Evolutionary conservation across 2,113 vertebrate species (phyloP), one percentile per base, ranked within the genome.

Genomic region (Pterocles orientalis): DNA sequence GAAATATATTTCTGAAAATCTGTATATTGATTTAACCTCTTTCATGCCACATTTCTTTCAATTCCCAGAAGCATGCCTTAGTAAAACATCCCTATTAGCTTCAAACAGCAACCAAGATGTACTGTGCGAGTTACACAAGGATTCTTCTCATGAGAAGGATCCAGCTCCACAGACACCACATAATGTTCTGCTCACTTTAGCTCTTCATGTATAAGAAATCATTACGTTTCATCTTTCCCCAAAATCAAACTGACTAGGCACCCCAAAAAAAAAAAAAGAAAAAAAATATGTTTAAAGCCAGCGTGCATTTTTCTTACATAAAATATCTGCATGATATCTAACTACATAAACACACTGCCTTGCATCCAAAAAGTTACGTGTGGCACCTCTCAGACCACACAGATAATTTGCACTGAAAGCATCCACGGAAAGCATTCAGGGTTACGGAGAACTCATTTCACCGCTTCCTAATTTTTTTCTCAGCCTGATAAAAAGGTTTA

Each of bases 1-100:
- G 86, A 96, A 96, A 94, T 36, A 29, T 13, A 50, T 68, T 82
- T 79, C 62, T 64, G 41, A 62, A 90, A 91, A 81, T 77, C 82
- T 62, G 64, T 60, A 47, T 76, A 86, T 92, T 78, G 64, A 81
- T 72, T 53, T 85, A 94, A 88, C 61, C 88, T 68, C 86, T 82
- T 80, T 79, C 51, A 69, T 56, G 45, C 78, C 41, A 36, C 43
- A 33, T 29, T 39, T 68, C 72, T 83, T 60, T 15, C 31, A 18
- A 31, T 48, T 72, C 72, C 86, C 82, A 76, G 31, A 64, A 80
- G 53, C 18, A 4, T 14, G 36, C 34, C 88, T 72, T 4, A 25
- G 70, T 71, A 88, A 90, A 88, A 77, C 60, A 26, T 12, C 45
- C 57, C 8, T 5, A 28, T 17, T 70, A 43, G 71, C 36, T 61